phyloP scores from a whole-genome alignment of 2,888 invertebrate species.

The Drosophila pseudotakahashii region DNA sequence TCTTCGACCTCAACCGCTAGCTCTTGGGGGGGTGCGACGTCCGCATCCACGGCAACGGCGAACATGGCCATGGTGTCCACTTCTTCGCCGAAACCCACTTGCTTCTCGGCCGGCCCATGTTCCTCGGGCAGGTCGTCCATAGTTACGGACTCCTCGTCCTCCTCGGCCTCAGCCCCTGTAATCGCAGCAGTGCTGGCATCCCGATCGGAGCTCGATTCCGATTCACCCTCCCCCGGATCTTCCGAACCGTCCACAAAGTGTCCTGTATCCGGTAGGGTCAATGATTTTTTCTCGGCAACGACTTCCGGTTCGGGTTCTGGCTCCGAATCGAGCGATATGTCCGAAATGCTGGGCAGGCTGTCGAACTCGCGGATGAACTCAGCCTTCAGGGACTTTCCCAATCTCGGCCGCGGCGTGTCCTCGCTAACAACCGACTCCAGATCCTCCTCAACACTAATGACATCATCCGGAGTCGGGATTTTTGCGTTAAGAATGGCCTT shows the following conservation, averaged over 20 bases:
- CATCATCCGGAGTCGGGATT: neutral
- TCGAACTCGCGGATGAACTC: constrained; percentile 26
- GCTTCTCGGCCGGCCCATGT: neutral
- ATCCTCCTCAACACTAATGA: neutral
- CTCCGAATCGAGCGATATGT: constrained; percentile 22
- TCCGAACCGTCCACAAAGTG: neutral
- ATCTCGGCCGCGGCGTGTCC: constrained; percentile 7
- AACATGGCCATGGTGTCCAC: constrained; percentile 37
- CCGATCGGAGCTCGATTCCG: constrained; percentile 3
- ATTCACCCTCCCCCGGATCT: constrained; percentile 1
- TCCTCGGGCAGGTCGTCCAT: constrained; percentile 23
- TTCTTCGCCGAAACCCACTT: constrained; percentile 8
- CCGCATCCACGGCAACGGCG: neutral
- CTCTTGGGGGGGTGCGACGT: neutral
- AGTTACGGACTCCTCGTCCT: constrained; percentile 1
- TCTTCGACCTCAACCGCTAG: neutral
- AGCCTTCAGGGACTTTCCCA: constrained; percentile 3
- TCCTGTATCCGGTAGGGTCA: neutral
- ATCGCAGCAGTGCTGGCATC: neutral
- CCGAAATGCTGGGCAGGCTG: constrained; percentile 27
- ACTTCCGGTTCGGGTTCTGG: neutral
- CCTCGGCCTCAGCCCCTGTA: neutral
- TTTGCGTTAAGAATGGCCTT: constrained; percentile 1
- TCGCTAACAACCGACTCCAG: constrained; percentile 6
- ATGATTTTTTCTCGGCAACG: neutral